Percentiles rank a stretch among this genome's conserved stretches.
Conservation (phyloP, 2,888 invertebrate genomes). For the Neocrepidodera transversa region DNA sequence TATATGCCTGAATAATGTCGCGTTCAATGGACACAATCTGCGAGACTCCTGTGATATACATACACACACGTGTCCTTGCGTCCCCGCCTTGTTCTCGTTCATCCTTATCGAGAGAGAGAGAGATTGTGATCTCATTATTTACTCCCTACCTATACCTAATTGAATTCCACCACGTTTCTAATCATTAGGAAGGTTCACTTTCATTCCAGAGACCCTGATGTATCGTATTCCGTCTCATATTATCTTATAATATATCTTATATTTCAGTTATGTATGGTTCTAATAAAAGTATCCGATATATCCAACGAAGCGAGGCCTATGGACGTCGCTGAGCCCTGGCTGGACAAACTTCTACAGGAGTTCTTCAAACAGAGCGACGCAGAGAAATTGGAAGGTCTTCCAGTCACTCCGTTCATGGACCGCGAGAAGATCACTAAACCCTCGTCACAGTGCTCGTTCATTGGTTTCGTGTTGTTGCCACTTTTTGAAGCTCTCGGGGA, state of each 20-base stretch:
- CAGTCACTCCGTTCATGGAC: conserved; percentile 88
- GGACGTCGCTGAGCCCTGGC: conserved; percentile 84
- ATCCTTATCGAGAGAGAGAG: conserved; percentile 20
- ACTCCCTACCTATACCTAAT: conserved; percentile 21
- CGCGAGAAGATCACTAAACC: conserved; percentile 84
- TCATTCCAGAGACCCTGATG: neutral
- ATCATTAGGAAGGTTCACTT: conserved; percentile 12
- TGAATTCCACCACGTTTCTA: conserved; percentile 22
- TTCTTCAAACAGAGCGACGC: conserved; percentile 83
- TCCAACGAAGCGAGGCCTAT: conserved; percentile 84
- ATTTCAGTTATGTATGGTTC: conserved; percentile 74
- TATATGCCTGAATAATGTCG: neutral
- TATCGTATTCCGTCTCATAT: no score
- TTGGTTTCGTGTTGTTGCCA: conserved; percentile 80
- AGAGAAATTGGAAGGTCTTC: conserved; percentile 81
- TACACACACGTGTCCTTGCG: conserved; percentile 9
- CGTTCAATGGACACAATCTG: conserved; percentile 6
- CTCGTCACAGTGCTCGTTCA: conserved; percentile 84
- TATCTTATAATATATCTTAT: neutral
- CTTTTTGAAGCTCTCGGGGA: conserved; percentile 80
- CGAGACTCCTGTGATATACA: neutral
- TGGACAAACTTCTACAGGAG: conserved; percentile 75
- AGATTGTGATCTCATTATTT: conserved; percentile 19
- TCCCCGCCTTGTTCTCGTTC: conserved; percentile 8
- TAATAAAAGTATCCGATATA: conserved; percentile 85